Conservation (phyloP, 2,888 invertebrate genomes). For the Coenonympha arcania region DNA sequence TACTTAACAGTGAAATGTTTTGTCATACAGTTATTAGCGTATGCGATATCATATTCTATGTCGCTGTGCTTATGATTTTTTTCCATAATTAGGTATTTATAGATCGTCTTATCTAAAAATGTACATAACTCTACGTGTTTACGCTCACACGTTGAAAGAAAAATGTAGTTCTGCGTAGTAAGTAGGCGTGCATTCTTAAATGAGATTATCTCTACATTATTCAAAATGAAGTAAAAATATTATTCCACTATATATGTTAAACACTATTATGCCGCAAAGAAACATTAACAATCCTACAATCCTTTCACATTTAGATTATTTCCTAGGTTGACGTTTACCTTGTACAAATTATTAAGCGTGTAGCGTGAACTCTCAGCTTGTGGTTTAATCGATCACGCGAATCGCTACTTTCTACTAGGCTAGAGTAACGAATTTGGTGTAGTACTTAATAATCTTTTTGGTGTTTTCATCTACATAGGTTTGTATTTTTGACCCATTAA, state of each 20-base stretch:
- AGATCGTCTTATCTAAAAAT: too few species aligned
- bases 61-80: too few species aligned
- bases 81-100: too few species aligned
- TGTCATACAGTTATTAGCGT: too few species aligned
- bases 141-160: too few species aligned
- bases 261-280: background rate
- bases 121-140: background rate
- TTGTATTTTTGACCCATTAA: background rate
- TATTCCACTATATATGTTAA: too few species aligned
- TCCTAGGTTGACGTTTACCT: conserved; percentile 9
- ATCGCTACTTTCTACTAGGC: conserved; percentile 44
- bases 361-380: conserved; percentile 36
- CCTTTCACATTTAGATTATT: conserved; percentile 3
- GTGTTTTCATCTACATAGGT: conserved; percentile 5
- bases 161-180: too few species aligned
- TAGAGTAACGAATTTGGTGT: conserved; percentile 21
- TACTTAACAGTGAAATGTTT: too few species aligned
- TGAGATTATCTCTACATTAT: too few species aligned
- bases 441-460: conserved; percentile 14
- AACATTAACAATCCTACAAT: conserved; percentile 3
- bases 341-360: conserved; percentile 29
- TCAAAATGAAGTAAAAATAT: too few species aligned
- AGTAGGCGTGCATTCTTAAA: background rate
- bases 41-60: too few species aligned
- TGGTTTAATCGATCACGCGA: conserved; percentile 54